Conservation (phyloP, 2,888 invertebrate species). For the Melikaiella ostensackeni region DNA sequence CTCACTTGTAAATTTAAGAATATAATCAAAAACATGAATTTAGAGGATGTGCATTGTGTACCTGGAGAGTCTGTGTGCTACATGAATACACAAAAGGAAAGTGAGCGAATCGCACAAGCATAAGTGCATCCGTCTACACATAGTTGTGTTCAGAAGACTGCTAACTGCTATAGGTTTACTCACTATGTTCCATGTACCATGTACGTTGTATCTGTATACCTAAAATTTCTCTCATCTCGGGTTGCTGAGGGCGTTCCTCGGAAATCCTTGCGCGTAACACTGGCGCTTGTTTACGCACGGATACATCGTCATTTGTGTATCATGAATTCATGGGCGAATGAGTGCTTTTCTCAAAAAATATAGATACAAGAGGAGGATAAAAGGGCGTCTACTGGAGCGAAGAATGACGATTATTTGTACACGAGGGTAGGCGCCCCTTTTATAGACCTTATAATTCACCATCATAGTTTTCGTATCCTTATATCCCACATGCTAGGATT, state of each 20-base stretch:
- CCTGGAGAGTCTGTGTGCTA: not conserved
- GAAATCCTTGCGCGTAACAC: slow-evolving; percentile 59
- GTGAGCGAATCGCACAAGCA: slow-evolving; percentile 27
- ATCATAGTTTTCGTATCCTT: slow-evolving; percentile 2
- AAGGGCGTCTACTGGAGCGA: slow-evolving; percentile 19
- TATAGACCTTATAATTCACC: slow-evolving; percentile 17
- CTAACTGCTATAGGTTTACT: slow-evolving; percentile 1
- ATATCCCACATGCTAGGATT: not conserved
- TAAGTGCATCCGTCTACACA: not conserved
- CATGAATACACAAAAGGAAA: slow-evolving; percentile 29
- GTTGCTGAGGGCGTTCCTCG: slow-evolving; percentile 52
- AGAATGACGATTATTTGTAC: slow-evolving; percentile 31
- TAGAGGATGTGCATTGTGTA: slow-evolving; percentile 6
- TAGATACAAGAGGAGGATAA: slow-evolving; percentile 8
- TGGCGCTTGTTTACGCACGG: slow-evolving; percentile 49
- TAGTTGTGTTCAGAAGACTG: slow-evolving; percentile 6
- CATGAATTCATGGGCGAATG: slow-evolving; percentile 39
- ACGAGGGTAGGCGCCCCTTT: slow-evolving; percentile 6
- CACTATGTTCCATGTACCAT: slow-evolving; percentile 4
- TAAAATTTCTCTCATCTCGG: slow-evolving; percentile 19
- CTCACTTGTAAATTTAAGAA: slow-evolving; percentile 8
- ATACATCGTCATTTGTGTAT: slow-evolving; percentile 31
- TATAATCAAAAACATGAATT: slow-evolving; percentile 10
- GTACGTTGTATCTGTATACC: slow-evolving; percentile 11
- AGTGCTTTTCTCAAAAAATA: slow-evolving; percentile 24